Conservation (phyloP, 2,113 vertebrate genomes). For the Xiphorhynchus elegans region DNA sequence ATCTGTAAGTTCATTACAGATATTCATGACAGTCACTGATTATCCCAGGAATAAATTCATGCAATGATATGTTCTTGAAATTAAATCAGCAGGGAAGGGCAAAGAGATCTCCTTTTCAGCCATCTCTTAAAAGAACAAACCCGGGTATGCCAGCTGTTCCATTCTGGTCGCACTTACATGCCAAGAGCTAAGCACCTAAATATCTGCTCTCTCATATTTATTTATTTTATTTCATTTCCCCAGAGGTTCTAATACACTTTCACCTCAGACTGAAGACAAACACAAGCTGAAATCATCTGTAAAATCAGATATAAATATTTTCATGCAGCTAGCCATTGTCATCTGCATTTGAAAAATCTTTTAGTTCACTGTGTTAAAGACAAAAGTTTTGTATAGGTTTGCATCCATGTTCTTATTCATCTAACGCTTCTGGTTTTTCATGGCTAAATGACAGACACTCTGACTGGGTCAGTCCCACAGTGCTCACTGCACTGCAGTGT, state of each 20-base stretch:
- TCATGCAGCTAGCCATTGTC: neutral
- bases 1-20: slow-evolving; percentile 1
- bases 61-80: neutral
- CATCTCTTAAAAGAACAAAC: neutral
- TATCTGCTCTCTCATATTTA: neutral
- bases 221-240: neutral
- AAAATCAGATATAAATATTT: neutral
- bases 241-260: neutral
- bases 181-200: neutral
- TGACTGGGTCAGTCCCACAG: neutral
- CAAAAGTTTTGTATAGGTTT: neutral
- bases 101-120: neutral
- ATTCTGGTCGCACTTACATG: neutral
- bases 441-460: neutral
- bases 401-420: neutral
- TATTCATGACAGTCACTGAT: neutral
- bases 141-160: neutral
- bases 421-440: neutral
- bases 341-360: neutral
- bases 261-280: neutral
- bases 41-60: slow-evolving; percentile 18
- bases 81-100: neutral
- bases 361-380: neutral
- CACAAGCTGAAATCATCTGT: neutral
- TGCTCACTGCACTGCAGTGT: accelerated